phyloP scores from a whole-genome alignment of 2,888 invertebrate genomes.

The Hirtodrosophila cameraria region DNA sequence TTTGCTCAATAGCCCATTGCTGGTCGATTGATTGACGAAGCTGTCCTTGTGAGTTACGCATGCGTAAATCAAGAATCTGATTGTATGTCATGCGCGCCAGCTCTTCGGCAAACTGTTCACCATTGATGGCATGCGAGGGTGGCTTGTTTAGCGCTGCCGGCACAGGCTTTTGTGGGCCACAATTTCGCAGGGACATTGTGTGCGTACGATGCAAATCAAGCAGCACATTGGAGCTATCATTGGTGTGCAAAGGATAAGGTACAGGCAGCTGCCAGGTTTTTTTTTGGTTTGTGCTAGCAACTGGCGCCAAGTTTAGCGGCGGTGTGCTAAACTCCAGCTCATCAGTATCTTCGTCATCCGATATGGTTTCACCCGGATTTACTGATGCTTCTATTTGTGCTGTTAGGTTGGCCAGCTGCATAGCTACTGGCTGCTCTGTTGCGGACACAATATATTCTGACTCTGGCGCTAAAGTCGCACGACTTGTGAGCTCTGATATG shows the following conservation, averaged over 20 bases:
- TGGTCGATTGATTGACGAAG: slow-evolving; percentile 28
- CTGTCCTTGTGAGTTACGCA: slow-evolving; percentile 68
- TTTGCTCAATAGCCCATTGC: slow-evolving; percentile 49
- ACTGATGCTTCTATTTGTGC: neutral
- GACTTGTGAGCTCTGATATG: neutral
- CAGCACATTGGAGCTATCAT: slow-evolving; percentile 11
- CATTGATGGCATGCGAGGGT: slow-evolving; percentile 67
- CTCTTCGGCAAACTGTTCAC: slow-evolving; percentile 74
- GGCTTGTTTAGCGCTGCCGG: slow-evolving; percentile 60
- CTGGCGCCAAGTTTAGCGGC: slow-evolving; percentile 52
- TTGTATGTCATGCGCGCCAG: slow-evolving; percentile 69
- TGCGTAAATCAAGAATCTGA: slow-evolving; percentile 79
- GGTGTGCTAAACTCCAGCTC: neutral
- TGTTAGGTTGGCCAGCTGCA: neutral
- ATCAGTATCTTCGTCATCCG: slow-evolving; percentile 6
- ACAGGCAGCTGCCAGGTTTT: no score
- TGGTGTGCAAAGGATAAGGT: neutral
- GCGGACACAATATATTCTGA: slow-evolving; percentile 32
- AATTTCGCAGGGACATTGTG: no score
- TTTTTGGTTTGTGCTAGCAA: slow-evolving; percentile 16
- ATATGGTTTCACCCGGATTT: slow-evolving; percentile 11
- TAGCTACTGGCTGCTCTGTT: slow-evolving; percentile 23
- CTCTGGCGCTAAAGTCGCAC: neutral
- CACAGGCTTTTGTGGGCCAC: neutral
- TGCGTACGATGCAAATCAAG: slow-evolving; percentile 52